Conservation (phyloP, 2,113 vertebrate genomes). For the Myotis davidii region DNA sequence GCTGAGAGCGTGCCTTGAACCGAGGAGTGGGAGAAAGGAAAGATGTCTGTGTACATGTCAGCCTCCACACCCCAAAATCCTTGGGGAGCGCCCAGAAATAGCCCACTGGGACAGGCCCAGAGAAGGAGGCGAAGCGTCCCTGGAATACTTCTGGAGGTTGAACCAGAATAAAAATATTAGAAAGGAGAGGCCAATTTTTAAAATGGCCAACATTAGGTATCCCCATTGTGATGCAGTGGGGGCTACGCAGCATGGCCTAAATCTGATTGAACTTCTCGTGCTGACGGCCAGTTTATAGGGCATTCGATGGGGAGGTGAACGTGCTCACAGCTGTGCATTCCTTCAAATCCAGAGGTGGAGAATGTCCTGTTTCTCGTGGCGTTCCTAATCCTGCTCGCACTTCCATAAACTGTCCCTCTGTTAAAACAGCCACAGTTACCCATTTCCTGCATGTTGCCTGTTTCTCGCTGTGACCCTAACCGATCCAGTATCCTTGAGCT, state of each 20-base stretch:
- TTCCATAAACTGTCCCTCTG: neutral
- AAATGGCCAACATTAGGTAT: neutral
- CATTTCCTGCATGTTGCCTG: neutral
- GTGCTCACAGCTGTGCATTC: neutral
- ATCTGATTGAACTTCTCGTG: neutral
- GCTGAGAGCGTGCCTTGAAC: neutral
- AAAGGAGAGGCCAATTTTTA: neutral
- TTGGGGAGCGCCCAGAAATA: neutral
- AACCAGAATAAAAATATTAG: neutral
- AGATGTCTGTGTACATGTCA: fast-evolving
- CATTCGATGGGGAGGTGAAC: neutral
- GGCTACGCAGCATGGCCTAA: neutral
- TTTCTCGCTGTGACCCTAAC: neutral
- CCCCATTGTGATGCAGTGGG: neutral
- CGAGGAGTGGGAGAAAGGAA: neutral
- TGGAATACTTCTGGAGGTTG: neutral
- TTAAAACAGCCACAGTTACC: neutral
- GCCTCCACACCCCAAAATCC: neutral
- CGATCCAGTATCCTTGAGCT: neutral
- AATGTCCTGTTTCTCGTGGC: neutral
- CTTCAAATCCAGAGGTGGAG: neutral
- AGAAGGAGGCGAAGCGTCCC: neutral
- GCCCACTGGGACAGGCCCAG: neutral
- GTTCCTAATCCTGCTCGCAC: neutral
- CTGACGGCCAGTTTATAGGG: neutral